Evolutionary conservation across 2,888 invertebrate species (phyloP).

Genomic region (Machimus atricapillus): DNA sequence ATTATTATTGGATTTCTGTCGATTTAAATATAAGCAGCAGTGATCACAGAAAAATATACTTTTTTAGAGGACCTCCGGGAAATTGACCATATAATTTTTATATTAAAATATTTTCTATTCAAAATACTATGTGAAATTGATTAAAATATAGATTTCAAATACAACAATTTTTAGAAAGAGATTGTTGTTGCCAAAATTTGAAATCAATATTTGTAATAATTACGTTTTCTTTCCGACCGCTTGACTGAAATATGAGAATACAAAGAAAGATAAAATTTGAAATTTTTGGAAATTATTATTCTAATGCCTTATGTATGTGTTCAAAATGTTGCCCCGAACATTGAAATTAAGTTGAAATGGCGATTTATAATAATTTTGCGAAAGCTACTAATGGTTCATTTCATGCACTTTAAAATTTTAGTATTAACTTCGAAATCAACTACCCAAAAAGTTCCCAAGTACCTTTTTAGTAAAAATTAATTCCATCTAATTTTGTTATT

Average conservation of each 20-base stretch:
- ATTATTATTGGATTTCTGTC: no score
- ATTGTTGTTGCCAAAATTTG: neutral
- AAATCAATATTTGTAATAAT: neutral
- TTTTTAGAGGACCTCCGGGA: neutral
- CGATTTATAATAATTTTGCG: neutral
- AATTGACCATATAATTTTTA: neutral
- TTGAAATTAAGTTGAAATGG: neutral
- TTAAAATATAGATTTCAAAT: neutral
- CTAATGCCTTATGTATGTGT: neutral
- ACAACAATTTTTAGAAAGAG: neutral
- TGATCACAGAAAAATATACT: no score
- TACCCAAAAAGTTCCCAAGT: no score
- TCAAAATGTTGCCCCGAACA: neutral
- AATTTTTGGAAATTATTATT: neutral
- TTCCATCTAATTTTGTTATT: no score
- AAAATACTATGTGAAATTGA: neutral
- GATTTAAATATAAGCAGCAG: no score
- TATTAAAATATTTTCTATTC: neutral
- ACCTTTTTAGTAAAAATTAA: no score
- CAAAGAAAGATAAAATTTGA: neutral
- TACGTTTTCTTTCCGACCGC: neutral
- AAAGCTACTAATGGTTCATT: neutral
- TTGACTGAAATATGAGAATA: neutral
- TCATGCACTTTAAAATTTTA: neutral
- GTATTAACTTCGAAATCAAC: neutral